These are phyloP conservation scores for Gymnobelideus leadbeateri DNA, from an alignment of 2,113 vertebrate genomes.

Conservation along the genomic window DNA sequence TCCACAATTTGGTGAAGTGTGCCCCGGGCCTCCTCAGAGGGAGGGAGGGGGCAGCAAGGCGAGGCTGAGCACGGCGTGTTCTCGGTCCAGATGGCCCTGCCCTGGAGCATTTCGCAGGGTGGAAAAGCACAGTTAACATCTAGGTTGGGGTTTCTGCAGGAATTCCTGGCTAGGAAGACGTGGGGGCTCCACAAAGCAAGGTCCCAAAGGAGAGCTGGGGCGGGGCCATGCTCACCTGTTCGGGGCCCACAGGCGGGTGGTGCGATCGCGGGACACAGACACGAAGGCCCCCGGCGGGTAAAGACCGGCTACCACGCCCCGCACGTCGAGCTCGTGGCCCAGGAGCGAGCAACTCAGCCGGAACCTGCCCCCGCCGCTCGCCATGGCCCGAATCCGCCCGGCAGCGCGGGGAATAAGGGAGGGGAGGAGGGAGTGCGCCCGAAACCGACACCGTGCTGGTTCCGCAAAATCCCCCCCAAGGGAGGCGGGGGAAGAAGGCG, in stretches of 20 bases:
- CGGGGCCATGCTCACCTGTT: conserved; percentile 85
- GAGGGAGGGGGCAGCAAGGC: background rate
- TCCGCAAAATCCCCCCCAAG: conserved; percentile 40
- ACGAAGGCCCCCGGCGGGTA: conserved; percentile 92
- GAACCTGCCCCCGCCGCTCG: conserved; percentile 82
- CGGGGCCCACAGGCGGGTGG: conserved; percentile 94
- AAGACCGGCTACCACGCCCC: conserved; percentile 87
- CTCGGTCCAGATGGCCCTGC: background rate
- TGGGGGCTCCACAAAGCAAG: conserved; percentile 6
- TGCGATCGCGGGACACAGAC: conserved; percentile 96
- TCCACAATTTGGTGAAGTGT: background rate
- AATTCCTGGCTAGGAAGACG: background rate
- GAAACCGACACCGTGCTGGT: conserved; percentile 21
- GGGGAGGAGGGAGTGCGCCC: conserved; percentile 11
- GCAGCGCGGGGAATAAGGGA: background rate
- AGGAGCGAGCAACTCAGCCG: conserved; percentile 93
- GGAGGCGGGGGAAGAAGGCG: conserved; percentile 25
- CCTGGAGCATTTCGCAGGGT: background rate
- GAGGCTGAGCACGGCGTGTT: background rate
- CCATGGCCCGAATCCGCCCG: conserved; percentile 73
- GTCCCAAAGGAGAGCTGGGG: background rate
- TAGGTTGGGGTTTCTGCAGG: background rate
- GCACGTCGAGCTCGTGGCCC: conserved; percentile 95
- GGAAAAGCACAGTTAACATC: background rate
- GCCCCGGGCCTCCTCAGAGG: background rate